Evolutionary conservation across 1,140 invertebrate species (phyloP).

Genomic region (Drosophila mauritiana): DNA sequence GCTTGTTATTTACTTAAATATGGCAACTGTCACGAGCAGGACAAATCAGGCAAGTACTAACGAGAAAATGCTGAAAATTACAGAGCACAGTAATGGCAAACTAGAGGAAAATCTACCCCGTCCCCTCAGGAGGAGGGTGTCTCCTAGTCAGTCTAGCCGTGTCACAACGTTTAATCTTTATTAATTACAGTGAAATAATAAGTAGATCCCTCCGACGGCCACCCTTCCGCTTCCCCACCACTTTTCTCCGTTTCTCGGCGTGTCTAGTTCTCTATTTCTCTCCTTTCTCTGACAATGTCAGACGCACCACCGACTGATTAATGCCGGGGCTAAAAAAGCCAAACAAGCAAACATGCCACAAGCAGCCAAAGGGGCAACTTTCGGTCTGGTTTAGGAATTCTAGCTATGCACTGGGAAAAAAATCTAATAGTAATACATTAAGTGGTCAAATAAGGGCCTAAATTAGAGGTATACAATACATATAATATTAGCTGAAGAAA

Average conservation of each 20-base stretch:
- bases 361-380: slow-evolving; percentile 58
- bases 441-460: too few relatives aligned
- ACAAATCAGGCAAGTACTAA: slow-evolving; percentile 47
- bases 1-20: slow-evolving; percentile 70
- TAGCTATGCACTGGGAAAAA: slow-evolving; percentile 30
- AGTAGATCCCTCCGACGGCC: slow-evolving; percentile 44
- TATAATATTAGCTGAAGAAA: background rate
- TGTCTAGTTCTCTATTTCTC: slow-evolving; percentile 28
- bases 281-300: slow-evolving; percentile 45
- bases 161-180: slow-evolving; percentile 81
- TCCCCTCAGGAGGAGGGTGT: background rate
- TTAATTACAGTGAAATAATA: slow-evolving; percentile 82
- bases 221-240: slow-evolving; percentile 17
- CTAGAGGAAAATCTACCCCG: slow-evolving; percentile 21
- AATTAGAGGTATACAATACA: too few relatives aligned
- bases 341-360: slow-evolving; percentile 76
- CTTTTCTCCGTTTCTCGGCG: background rate
- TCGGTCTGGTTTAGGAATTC: slow-evolving; percentile 61
- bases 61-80: slow-evolving; percentile 56
- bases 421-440: background rate
- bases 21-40: slow-evolving; percentile 73
- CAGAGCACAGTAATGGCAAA: slow-evolving; percentile 39
- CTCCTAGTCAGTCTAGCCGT: slow-evolving; percentile 53
- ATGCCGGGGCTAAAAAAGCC: slow-evolving; percentile 74
- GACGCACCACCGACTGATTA: slow-evolving; percentile 66